Conservation (phyloP, 2,797 vertebrate species). For the Helostoma temminkii region DNA sequence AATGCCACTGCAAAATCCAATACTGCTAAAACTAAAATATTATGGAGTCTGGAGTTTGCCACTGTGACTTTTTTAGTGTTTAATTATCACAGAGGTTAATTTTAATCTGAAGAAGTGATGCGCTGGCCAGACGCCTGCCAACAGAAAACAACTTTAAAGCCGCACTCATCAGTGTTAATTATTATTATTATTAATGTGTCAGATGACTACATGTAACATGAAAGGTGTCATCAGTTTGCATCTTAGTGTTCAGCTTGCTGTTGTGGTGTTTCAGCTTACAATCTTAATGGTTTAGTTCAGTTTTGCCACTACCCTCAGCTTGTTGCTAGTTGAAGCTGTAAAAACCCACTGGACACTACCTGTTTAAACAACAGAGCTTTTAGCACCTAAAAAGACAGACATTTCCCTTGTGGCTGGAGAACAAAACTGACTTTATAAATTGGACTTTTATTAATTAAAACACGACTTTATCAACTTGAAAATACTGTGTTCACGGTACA, state of each 20-base stretch:
- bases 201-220: not conserved
- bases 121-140: too few relatives aligned
- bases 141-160: too few relatives aligned
- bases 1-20: constrained; percentile 11
- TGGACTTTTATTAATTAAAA: not conserved
- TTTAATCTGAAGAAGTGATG: too few relatives aligned
- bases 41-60: not conserved
- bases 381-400: not conserved
- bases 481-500: not conserved
- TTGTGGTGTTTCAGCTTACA: not conserved
- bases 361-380: not conserved
- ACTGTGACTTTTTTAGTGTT: not conserved
- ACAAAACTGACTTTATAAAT: not conserved
- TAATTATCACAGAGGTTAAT: not conserved
- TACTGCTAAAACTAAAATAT: not conserved
- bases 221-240: not conserved
- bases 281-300: not conserved
- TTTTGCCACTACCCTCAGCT: not conserved
- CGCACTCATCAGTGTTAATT: not conserved
- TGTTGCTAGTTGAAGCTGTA: not conserved
- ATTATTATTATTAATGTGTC: not conserved
- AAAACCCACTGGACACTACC: too few relatives aligned
- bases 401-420: not conserved
- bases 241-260: not conserved
- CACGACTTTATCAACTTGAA: not conserved